Conservation (phyloP, 1,140 invertebrate species). For the Carcinoscorpius rotundicauda region DNA sequence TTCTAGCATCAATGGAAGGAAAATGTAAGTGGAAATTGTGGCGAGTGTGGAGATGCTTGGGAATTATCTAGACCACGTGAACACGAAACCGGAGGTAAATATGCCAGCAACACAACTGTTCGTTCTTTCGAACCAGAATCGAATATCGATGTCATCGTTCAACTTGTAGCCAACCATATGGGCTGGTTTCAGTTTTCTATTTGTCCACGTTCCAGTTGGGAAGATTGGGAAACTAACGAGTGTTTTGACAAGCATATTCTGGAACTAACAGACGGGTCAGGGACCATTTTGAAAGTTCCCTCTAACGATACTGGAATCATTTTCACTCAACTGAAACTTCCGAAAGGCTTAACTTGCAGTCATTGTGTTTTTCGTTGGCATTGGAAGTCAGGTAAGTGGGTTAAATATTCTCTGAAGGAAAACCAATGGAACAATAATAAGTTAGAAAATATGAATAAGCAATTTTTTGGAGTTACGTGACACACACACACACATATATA, state of each 20-base stretch:
- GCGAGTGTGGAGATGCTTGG: conserved; percentile 75
- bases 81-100: conserved; percentile 74
- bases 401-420: neutral
- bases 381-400: conserved; percentile 30
- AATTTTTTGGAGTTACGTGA: neutral
- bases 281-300: conserved; percentile 15
- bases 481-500: too few species aligned
- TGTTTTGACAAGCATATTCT: conserved; percentile 33
- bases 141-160: conserved; percentile 36
- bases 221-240: conserved; percentile 32
- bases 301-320: conserved; percentile 19
- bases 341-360: conserved; percentile 25
- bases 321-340: conserved; percentile 24
- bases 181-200: conserved; percentile 66
- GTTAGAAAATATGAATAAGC: conserved; percentile 2
- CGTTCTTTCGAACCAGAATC: conserved; percentile 67
- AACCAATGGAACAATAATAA: too few species aligned
- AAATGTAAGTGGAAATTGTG: conserved; percentile 64
- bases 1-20: conserved; percentile 60
- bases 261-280: conserved; percentile 25
- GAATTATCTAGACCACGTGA: conserved; percentile 54
- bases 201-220: conserved; percentile 71
- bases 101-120: conserved; percentile 67
- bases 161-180: conserved; percentile 26
- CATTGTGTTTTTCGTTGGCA: conserved; percentile 34